Conservation (phyloP, 1,140 invertebrate species). For the Caenorhabditis remanei region DNA sequence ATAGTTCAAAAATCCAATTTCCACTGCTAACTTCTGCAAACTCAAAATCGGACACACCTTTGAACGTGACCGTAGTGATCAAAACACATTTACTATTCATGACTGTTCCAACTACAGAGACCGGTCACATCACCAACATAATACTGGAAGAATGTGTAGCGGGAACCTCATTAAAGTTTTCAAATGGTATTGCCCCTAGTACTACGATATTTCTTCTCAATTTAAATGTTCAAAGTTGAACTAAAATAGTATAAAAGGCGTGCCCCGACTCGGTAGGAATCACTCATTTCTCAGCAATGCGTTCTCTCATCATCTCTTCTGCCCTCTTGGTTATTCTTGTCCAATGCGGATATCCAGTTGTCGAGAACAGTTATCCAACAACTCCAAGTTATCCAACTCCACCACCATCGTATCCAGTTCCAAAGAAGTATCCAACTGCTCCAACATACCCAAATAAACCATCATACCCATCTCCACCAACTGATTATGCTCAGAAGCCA, state of each 20-base stretch:
- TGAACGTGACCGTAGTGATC: too few relatives aligned
- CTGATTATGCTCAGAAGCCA: constrained; percentile 24
- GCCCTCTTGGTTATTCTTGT: background rate
- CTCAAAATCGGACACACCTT: too few relatives aligned
- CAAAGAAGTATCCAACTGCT: constrained; percentile 20
- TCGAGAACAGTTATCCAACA: background rate
- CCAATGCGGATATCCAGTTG: constrained; percentile 33
- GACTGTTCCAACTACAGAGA: too few relatives aligned
- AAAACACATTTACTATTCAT: too few relatives aligned
- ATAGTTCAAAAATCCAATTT: too few relatives aligned
- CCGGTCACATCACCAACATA: too few relatives aligned
- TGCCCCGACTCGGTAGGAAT: background rate
- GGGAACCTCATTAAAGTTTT: constrained; percentile 1
- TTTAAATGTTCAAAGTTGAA: constrained; percentile 14
- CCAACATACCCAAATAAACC: constrained; percentile 3
- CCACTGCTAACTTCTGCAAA: too few relatives aligned
- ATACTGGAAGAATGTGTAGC: too few relatives aligned
- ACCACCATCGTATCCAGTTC: constrained; percentile 1
- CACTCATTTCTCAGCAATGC: background rate
- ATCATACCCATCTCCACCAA: background rate
- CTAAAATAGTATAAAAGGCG: background rate
- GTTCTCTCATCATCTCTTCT: constrained; percentile 38
- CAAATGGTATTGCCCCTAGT: background rate
- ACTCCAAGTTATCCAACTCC: constrained; percentile 2
- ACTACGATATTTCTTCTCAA: background rate